Evolutionary conservation across 2,888 invertebrate species (phyloP), one percentile per base, ranked within the genome.

Genomic region (Chaetogeoica ovagalla): DNA sequence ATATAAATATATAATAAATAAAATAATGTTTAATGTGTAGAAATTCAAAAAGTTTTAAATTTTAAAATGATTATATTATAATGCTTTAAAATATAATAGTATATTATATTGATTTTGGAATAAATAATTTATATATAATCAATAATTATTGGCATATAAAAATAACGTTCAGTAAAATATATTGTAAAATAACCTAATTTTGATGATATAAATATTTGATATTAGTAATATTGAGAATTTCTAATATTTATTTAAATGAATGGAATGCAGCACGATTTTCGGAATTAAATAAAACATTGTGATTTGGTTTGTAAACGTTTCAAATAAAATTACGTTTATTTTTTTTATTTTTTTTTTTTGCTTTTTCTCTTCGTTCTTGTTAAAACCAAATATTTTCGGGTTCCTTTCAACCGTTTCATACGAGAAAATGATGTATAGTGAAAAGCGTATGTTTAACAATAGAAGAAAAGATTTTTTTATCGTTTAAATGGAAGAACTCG

Each of bases 401-500:
- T 37, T 11, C 23, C 59, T 60, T 52, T 63, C 30, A 37, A 4
- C 55, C 8, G 37, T 21, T 37, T 30, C 55, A 57, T 30, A 15
- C 15, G 30, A 62, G 15, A 13, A 52, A 17, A 62, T 62, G 48
- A 62, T 62, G 30, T 43, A 73, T 62, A 48, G n/a, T 62, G 3
- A 23, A 23, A n/a, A 30, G 30, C 43, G n/a, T 21, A 60, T 23
- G 60, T 73, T 4, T n/a, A 30, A 30, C 43, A n/a, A n/a, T 62
- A 48, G 62, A 48, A 52, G 19, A 62, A 60, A 48, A 11, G 60
- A 30, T n/a, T 72, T 62, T 73, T 52, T n/a, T 13, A 30, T 73
- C 23, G 7, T 62, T 48, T 9, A 9, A 23, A 71, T n/a, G 39
- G 21, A 59, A 39, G 59, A 59, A 57, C 8, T 21, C 7, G 17